Evolutionary conservation across 2,113 vertebrate genomes (phyloP).

Genomic region (Ageneiosus marmoratus): DNA sequence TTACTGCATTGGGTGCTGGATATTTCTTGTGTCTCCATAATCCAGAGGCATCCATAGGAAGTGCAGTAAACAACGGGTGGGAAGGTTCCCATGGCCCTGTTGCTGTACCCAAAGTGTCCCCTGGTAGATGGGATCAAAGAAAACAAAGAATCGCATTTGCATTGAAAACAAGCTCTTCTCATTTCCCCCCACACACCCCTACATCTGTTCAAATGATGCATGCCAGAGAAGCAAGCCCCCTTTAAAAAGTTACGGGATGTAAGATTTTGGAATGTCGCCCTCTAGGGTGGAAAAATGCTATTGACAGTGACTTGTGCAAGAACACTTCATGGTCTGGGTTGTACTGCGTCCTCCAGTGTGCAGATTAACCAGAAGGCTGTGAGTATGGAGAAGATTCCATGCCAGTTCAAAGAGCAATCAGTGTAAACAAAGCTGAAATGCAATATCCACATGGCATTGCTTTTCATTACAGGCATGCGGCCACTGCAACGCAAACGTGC

Average conservation of each 20-base stretch:
- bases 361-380: not conserved
- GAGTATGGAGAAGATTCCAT: not conserved
- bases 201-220: not conserved
- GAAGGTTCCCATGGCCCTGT: constrained; percentile 65
- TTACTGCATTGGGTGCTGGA: constrained; percentile 71
- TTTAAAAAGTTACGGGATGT: too few relatives aligned
- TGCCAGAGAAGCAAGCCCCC: not conserved
- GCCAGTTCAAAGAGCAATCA: constrained; percentile 6
- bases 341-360: not conserved
- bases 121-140: constrained; percentile 77
- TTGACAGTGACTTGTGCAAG: not conserved
- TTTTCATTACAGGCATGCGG: not conserved
- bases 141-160: constrained; percentile 20
- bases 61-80: constrained; percentile 82
- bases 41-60: constrained; percentile 86
- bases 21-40: constrained; percentile 75
- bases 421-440: not conserved
- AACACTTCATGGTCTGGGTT: not conserved
- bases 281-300: not conserved
- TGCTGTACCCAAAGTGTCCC: constrained; percentile 83
- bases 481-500: constrained; percentile 2
- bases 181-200: not conserved
- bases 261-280: not conserved
- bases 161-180: not conserved
- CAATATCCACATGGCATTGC: not conserved